These are phyloP conservation scores for Turnix velox DNA, from an alignment of 2,113 vertebrate species.

Conservation along the genomic window DNA sequence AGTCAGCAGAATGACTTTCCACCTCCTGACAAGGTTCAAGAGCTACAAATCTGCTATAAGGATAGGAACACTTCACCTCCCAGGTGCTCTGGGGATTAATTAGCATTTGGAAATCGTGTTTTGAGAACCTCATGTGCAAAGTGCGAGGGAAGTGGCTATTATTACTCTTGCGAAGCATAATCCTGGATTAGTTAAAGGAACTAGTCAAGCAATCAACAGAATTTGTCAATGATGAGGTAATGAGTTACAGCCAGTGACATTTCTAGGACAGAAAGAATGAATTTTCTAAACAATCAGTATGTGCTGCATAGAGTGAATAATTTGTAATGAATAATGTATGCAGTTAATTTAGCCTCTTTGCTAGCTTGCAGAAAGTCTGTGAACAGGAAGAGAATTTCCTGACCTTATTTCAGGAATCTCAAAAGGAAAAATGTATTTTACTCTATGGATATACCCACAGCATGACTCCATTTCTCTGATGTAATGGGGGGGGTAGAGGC, in stretches of 20 bases:
- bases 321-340: constrained; percentile 63
- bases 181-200: constrained; percentile 42
- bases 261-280: constrained; percentile 63
- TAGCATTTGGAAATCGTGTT: constrained; percentile 26
- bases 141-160: neutral
- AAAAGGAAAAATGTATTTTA: neutral
- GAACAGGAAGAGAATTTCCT: constrained; percentile 24
- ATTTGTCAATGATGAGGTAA: constrained; percentile 39
- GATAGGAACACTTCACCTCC: neutral
- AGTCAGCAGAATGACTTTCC: constrained; percentile 26
- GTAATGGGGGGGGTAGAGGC: fast-evolving
- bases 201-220: constrained; percentile 53
- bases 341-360: constrained; percentile 54
- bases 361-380: constrained; percentile 48
- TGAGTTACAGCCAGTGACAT: constrained; percentile 58
- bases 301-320: constrained; percentile 48
- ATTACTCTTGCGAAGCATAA: constrained; percentile 7
- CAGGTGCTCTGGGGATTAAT: constrained; percentile 47
- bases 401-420: neutral
- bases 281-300: constrained; percentile 61
- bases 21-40: neutral
- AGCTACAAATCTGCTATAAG: neutral
- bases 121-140: neutral
- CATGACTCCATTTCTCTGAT: neutral
- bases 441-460: neutral